Conservation (phyloP, 2,888 invertebrate genomes). For the Sisyra terminalis region DNA sequence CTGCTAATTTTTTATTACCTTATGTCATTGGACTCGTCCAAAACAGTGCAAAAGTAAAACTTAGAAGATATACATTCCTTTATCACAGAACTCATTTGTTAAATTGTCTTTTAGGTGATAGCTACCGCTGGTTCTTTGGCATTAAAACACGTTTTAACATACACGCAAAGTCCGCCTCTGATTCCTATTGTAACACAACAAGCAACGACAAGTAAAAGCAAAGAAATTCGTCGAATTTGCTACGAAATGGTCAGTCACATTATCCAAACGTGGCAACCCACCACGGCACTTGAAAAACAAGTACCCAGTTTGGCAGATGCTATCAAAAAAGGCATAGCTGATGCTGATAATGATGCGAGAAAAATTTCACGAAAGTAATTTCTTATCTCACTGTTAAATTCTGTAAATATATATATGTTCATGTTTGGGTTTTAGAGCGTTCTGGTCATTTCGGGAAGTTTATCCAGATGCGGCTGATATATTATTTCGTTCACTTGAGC, state of each 20-base stretch:
- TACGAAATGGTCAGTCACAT: constrained; percentile 75
- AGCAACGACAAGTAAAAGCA: constrained; percentile 70
- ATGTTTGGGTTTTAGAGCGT: constrained; percentile 45
- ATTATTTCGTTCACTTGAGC: constrained; percentile 68
- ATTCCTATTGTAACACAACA: constrained; percentile 63
- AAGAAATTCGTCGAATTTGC: constrained; percentile 65
- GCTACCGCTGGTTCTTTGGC: constrained; percentile 77
- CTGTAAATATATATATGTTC: no score
- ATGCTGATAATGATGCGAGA: constrained; percentile 86
- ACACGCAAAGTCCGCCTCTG: constrained; percentile 65
- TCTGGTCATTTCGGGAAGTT: constrained; percentile 73
- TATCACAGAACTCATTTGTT: constrained; percentile 13
- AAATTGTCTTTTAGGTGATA: constrained; percentile 43
- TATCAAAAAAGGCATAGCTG: constrained; percentile 71
- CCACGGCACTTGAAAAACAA: constrained; percentile 66
- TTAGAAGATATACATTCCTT: constrained; percentile 9
- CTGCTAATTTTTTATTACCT: constrained; percentile 68
- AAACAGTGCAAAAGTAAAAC: constrained; percentile 78
- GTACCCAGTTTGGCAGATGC: constrained; percentile 62
- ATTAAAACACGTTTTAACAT: constrained; percentile 72
- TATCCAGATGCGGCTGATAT: constrained; percentile 83
- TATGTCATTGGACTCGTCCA: constrained; percentile 79
- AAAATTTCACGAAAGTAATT: constrained; percentile 62
- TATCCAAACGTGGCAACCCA: constrained; percentile 79
- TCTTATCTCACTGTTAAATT: no score